Percentiles rank a stretch among this genome's conserved stretches.
Conservation (phyloP, 2,113 vertebrate species). For the Maccullochella peelii region DNA sequence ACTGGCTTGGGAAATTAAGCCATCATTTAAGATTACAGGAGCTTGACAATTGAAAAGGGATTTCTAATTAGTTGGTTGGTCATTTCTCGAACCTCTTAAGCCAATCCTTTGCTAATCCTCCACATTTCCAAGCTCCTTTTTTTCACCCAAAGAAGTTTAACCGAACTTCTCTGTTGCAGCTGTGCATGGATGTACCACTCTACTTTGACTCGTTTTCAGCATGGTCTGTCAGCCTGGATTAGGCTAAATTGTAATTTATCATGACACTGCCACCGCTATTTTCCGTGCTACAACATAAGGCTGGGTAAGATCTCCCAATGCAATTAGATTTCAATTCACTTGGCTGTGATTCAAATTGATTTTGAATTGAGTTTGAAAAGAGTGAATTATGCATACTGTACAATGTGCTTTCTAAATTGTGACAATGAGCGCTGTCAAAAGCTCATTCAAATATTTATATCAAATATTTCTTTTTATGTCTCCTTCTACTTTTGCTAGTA, state of each 20-base stretch:
- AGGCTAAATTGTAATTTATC: constrained; percentile 15
- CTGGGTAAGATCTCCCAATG: constrained; percentile 5
- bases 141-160: constrained; percentile 46
- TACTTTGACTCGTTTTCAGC: constrained; percentile 17
- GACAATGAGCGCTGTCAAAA: constrained; percentile 21
- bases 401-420: constrained; percentile 16
- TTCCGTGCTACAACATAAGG: background rate
- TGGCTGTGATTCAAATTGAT: constrained; percentile 35
- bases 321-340: constrained; percentile 17
- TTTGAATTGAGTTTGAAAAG: constrained; percentile 41
- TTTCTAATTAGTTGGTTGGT: constrained; percentile 79
- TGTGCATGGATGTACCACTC: constrained; percentile 29
- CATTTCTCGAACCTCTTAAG: constrained; percentile 74
- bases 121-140: constrained; percentile 60
- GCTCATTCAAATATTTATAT: constrained; percentile 22
- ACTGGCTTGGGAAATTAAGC: constrained; percentile 72
- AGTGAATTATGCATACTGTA: constrained; percentile 25
- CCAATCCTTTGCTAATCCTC: constrained; percentile 77
- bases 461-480: background rate
- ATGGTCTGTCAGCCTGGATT: constrained; percentile 7
- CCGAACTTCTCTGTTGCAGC: constrained; percentile 42
- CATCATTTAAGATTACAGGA: constrained; percentile 78
- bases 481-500: background rate
- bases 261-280: constrained; percentile 3
- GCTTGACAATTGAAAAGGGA: constrained; percentile 80